Evolutionary conservation across 2,797 vertebrate genomes (phyloP), one percentile per base, ranked within the genome.

Genomic region (Pseudotriccus pelzelni): DNA sequence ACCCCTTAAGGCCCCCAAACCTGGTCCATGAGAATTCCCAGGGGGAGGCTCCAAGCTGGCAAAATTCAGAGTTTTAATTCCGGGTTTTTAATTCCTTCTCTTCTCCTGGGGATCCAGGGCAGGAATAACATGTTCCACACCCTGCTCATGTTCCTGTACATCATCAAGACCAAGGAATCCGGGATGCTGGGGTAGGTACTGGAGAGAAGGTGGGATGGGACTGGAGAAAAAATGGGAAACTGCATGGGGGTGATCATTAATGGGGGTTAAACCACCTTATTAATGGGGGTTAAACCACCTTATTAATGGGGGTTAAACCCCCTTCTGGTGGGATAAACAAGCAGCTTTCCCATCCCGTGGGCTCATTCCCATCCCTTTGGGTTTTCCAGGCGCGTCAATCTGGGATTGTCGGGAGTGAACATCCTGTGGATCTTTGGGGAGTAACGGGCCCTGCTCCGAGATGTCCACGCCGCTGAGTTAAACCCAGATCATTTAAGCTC

Each of bases 91-190:
- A 49, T 49, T 27, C 36, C 27, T 86, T 39, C 2, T 88, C 12
- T 94, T 19, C 94, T 60, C 46, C 80, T 6, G 12, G 76, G 76
- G 24, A 47, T 97, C 67, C 96, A 99, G 99, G 99, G 99, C 89
- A 98, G 99, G 97, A 99, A 99, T 97, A 99, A 99, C 97, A 98
- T 99, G 97, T 99, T 99, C 97, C 99, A 99, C 95, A 99, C 99
- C 2, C 96, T 99, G 95, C 98, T 99, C 24, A 99, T 99, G 99
- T 99, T 99, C 92, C 98, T 99, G 60, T 99, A 98, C 68, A 98
- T 99, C 94, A 99, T 99, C 83, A 99, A 99, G 97, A 99, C 98
- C 0, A 99, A 99, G 97, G 99, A 99, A 92, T 99, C 99, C 0
- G 99, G 99, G 59, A 99, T 99, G 99, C 92, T 99, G 68, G 99